Percentiles rank a stretch among this genome's conserved stretches.
Evolutionary conservation across 2,113 vertebrate genomes (phyloP).

Genomic region (Crotalus viridis): DNA sequence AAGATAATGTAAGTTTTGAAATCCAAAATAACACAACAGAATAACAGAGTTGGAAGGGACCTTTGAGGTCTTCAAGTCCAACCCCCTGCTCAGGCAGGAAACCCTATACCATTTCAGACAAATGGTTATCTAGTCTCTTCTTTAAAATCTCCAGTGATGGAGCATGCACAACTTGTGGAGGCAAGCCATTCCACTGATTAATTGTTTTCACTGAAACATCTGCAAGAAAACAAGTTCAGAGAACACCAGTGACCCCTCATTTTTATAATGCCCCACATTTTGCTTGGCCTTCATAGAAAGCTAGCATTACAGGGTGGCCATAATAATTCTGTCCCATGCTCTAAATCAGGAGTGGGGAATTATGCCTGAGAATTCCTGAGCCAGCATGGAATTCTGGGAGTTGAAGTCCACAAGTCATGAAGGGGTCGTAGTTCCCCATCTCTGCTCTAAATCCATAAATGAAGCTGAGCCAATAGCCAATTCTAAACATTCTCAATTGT

Average conservation of each 20-base stretch:
- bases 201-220: background rate
- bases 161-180: background rate
- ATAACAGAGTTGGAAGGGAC: background rate
- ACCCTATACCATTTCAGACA: background rate
- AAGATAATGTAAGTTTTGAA: conserved; percentile 80
- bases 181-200: background rate
- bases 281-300: background rate
- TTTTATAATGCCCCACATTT: background rate
- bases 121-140: background rate
- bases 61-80: background rate
- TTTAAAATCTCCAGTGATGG: background rate
- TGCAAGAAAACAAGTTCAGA: background rate
- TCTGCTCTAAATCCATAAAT: background rate
- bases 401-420: background rate
- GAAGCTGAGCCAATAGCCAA: background rate
- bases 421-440: background rate
- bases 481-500: background rate
- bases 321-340: background rate
- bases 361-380: background rate
- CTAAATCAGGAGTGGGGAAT: background rate
- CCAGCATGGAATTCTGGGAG: background rate
- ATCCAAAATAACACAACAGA: background rate
- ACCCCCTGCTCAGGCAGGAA: too few relatives aligned
- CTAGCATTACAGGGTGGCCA: background rate
- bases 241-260: background rate